Base-by-base conservation (phyloP, 2,797 vertebrate genomes). In the Tinamus major region DNA sequence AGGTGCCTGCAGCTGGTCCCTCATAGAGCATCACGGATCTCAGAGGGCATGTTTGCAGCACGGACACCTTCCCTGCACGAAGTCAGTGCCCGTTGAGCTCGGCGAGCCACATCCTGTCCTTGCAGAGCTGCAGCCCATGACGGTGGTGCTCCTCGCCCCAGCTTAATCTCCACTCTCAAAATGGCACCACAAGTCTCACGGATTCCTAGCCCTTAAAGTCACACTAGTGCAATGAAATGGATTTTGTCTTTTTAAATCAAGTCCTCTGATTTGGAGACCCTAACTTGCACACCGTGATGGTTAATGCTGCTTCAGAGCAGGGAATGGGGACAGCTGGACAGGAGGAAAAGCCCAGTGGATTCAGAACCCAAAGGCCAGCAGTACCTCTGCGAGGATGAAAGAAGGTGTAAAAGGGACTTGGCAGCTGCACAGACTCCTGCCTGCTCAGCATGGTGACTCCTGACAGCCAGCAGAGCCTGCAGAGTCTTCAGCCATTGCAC, bases 61-160 rank as follows among this genome's bases (percentile, higher is more conserved):
- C 48, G 10, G 14, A 5, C 2, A 1, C 1, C 13, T 51, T n/a
- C 23, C 49, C 3, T 0, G 0, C 0, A 17, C 27, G 37, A 20
- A 55, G 46, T 53, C 64, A 67, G 64, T 71, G 70, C 59, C 53
- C 53, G 29, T 3, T 11, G 16, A 55, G 27, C 24, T 63, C 39
- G 46, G 44, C 33, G 23, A 61, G n/a, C 39, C 2, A 0, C 37
- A 19, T 0, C 0, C 12, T 44, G 49, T 44, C 1, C 1, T 24
- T 61, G 51, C 1, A 1, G 56, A 82, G 41, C 3, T 10, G 31
- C 51, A 83, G 26, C 19, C 29, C 31, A 39, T 37, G 49, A 11
- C 23, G 15, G 11, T 9, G 39, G 13, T 46, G 31, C 29, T 55
- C 29, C 53, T 55, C 53, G 19, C 29, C 16, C 53, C 29, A 19